Base-by-base conservation (phyloP, 2,888 invertebrate genomes). In the Limnephilus auricula region DNA sequence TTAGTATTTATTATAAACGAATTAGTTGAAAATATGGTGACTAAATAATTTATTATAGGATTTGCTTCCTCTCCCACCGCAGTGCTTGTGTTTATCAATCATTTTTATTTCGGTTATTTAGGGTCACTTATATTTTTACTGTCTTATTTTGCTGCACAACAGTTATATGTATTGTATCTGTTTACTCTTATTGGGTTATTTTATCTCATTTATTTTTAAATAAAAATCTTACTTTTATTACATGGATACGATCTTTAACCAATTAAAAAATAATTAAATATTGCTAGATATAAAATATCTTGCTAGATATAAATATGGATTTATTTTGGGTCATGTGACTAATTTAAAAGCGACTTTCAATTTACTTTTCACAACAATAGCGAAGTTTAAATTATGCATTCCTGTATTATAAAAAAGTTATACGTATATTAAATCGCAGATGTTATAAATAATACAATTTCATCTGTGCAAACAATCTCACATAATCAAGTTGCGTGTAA, bases 401-500 rank as follows among this genome's bases (percentile, higher is more conserved):
- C 6, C 5, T 65, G 6, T 65, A 25, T 65, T 2, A 65, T 65
- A n/a, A 65, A 25, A 25, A 65, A 25, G 9, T 65, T 18, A 0
- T 9, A 45, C 45, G 0, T 15, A 15, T 65, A 65, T 25, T 65
- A 65, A 65, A 25, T 25, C 65, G 5, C 5, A 15, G 2, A 25
- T 65, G 13, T 65, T 15, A 65, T 25, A n/a, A 65, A 65, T 65
- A 65, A 65, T 65, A 65, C 25, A n/a, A 65, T 65, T 4, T 65
- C 25, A n/a, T 65, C 65, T 9, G 9, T 65, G 9, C n/a, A 65
- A 65, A 65, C 78, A n/a, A 25, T 79, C 78, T 79, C 34, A 88
- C n/a, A 88, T 88, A 78, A 79, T 79, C 78, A 79, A 37, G 88
- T 88, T 37, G 37, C 32, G 88, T 78, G 65, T 65, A 65, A 65